Base-by-base conservation (phyloP, 2,888 invertebrate species). In the Andrena trimmerana region DNA sequence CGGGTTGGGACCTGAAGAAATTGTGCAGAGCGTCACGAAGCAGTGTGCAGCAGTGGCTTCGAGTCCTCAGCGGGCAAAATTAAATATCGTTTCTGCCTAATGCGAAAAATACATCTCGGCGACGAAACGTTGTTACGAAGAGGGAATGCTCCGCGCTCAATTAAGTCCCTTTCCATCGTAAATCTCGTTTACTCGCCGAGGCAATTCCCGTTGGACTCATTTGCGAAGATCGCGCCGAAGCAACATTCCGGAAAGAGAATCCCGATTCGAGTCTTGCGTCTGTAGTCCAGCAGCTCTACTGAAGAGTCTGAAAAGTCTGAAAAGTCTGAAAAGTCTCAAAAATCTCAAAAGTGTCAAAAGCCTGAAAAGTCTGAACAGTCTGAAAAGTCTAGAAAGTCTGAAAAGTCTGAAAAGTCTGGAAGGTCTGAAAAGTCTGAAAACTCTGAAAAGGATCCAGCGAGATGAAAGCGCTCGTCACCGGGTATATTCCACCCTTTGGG, bases 151-250 rank as follows among this genome's bases (percentile, higher is more conserved):
- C 29, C 7, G 52, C 10, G 67, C 36, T 66, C 74, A 69, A 84
- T 86, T 81, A 79, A 76, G 74, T 63, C 50, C 48, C 78, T 76
- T 81, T 84, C 77, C 81, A 50, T 13, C 42, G 79, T 13, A 77
- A 86, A 86, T 72, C 77, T 36, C 57, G 70, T 84, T 86, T 84
- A 8, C 69, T 54, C 52, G 69, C 36, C 57, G 33, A 69, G 57
- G 72, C 72, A 74, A 84, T 75, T 84, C 66, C 72, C 67, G 71
- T n/a, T 10, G 67, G 63, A 70, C 83, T 86, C 77, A 76, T 83
- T 83, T 77, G 42, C 70, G 33, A 63, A 36, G 73, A 74, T 66
- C 72, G 36, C 31, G 27, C 20, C 36, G 31, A 48, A 66, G 27
- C 27, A 71, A 78, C 60, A 73, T 68, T 63, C 48, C 42, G 16